phyloP scores from a whole-genome alignment of 2,113 vertebrate species.

The Macroglossus sobrinus region DNA sequence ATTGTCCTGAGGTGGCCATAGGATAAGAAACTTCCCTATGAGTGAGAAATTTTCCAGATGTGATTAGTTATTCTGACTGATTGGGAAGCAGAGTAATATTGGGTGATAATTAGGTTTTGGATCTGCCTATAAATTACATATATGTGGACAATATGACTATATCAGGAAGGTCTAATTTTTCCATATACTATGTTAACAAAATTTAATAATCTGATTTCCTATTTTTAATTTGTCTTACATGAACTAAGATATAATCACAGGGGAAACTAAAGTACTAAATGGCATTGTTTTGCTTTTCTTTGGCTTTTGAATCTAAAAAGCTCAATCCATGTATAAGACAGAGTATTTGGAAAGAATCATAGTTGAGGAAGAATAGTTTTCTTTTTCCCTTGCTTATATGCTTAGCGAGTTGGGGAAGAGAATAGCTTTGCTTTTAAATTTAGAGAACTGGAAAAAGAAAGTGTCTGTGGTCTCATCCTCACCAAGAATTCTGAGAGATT shows the following conservation, averaged over 20 bases:
- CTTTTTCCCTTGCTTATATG: background rate
- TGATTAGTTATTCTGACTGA: background rate
- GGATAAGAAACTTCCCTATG: background rate
- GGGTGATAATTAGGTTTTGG: background rate
- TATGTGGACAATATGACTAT: background rate
- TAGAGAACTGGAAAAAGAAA: background rate
- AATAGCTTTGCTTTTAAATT: background rate
- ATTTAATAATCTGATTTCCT: background rate
- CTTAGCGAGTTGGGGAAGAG: background rate
- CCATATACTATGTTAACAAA: background rate
- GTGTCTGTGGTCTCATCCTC: background rate
- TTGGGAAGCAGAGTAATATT: background rate
- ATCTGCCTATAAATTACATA: background rate
- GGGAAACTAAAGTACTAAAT: background rate
- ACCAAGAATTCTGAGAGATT: background rate
- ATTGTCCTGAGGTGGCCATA: rapidly evolving
- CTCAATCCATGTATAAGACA: background rate
- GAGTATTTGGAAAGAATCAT: background rate
- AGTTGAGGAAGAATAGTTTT: background rate
- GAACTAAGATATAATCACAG: background rate
- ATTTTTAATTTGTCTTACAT: background rate
- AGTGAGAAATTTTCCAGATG: background rate
- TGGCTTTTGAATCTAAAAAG: background rate
- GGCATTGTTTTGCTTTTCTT: background rate
- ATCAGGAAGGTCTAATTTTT: background rate